Conservation (phyloP, 2,888 invertebrate species). For the Emesis russula region DNA sequence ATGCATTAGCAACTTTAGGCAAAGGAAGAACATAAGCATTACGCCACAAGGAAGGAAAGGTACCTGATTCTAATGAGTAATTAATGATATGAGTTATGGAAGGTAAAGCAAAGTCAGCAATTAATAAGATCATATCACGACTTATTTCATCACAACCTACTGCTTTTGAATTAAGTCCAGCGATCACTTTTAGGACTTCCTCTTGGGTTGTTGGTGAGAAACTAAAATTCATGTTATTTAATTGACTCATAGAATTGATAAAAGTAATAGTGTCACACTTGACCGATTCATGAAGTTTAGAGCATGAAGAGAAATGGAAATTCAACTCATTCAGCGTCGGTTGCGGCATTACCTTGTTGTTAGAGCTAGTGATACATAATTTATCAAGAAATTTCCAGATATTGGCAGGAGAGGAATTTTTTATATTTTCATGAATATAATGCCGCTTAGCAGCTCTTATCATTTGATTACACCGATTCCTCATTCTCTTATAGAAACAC, state of each 20-base stretch:
- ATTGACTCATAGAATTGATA: not conserved
- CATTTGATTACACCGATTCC: not conserved
- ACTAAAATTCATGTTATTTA: not conserved
- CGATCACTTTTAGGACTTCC: not conserved
- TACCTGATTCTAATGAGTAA: too few species aligned
- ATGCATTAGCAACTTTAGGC: not conserved
- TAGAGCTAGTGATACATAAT: not conserved
- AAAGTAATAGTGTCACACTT: not conserved
- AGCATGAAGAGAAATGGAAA: not conserved
- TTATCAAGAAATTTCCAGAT: not conserved
- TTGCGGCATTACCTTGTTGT: not conserved
- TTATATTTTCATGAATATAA: not conserved
- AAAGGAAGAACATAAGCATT: slow-evolving; percentile 1
- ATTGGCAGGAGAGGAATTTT: not conserved
- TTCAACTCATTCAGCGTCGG: not conserved
- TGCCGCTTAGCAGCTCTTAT: not conserved
- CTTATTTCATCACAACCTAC: too few species aligned
- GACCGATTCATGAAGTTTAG: not conserved
- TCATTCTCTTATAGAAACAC: not conserved
- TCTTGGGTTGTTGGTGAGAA: not conserved
- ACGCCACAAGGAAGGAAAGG: not conserved
- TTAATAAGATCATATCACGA: too few species aligned
- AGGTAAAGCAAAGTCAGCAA: too few species aligned
- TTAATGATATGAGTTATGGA: too few species aligned
- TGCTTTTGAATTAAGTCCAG: too few species aligned